Evolutionary conservation across 2,113 vertebrate species (phyloP), one percentile per base, ranked within the genome.

Genomic region (Phaetusa simplex): DNA sequence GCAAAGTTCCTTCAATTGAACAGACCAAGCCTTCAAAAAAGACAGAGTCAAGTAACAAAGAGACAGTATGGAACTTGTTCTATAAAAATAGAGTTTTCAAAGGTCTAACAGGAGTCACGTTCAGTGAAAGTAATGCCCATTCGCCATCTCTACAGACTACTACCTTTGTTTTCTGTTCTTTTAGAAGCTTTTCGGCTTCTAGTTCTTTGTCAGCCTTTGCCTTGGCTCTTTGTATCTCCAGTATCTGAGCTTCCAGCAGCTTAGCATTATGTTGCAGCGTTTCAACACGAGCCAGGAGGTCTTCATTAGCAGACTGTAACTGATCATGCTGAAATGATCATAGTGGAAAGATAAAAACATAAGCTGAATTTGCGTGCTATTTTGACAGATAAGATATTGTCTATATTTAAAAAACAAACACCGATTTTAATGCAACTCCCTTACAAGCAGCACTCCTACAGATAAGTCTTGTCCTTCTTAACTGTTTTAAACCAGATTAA

Each of bases 91-190:
- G 6, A 77, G 26, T 43, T 88, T 72, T 87, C 29, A 74, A 78
- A 94, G 47, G 53, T 38, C 42, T 83, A 90, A 43, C 8, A 93
- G 47, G 88, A 93, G 56, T 47, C 85, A 86, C 34, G 80, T 42
- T 50, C 76, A 95, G 34, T 52, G 11, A 61, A 85, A 90, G 42
- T 29, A 94, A 74, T 30, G 47, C 29, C n/a, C 58, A 80, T 65
- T 80, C 9, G 4, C 40, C 32, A 49, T 45, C 24, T 72, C 55
- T 56, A 42, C 26, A 19, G 65, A 88, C 13, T 45, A 78, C 72
- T 98, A 99, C 99, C 99, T 99, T 99, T 45, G 98, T 98, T 90
- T 99, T 99, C 94, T 99, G 99, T 36, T 99, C 99, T 96, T 98
- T 99, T 45, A 99, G 95, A 81, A 98, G 92, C 93, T 97, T 99